Evolutionary conservation across 2,888 invertebrate species (phyloP).

Genomic region (Philaethria dido): DNA sequence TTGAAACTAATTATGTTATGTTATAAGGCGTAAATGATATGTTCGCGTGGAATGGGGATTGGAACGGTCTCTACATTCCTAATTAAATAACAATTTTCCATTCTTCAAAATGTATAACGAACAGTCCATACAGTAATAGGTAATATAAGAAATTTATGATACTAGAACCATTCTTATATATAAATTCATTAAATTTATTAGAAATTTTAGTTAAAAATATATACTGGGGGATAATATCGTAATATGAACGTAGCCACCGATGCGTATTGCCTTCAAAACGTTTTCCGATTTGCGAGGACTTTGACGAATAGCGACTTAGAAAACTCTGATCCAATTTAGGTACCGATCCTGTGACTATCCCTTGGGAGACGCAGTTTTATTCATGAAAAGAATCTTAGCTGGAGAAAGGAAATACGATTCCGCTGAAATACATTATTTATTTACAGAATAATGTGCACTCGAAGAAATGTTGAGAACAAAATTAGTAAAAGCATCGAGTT

Average conservation of each 20-base stretch:
- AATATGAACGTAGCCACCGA: constrained; percentile 31
- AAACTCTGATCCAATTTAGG: constrained; percentile 65
- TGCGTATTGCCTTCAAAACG: constrained; percentile 41
- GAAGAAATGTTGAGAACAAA: constrained; percentile 16
- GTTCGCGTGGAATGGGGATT: neutral
- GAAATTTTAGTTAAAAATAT: neutral
- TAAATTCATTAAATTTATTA: neutral
- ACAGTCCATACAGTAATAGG: neutral
- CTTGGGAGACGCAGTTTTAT: constrained; percentile 68
- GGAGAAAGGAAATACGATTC: constrained; percentile 40
- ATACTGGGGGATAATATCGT: neutral
- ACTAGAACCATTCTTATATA: neutral
- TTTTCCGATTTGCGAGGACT: constrained; percentile 38
- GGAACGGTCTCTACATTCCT: neutral
- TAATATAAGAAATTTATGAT: neutral
- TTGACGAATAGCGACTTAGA: constrained; percentile 44
- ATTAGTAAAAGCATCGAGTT: constrained; percentile 6
- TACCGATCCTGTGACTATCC: constrained; percentile 65
- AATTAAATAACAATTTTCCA: neutral
- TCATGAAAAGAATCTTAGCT: constrained; percentile 58
- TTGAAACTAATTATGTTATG: neutral
- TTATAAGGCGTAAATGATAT: neutral
- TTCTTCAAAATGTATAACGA: neutral
- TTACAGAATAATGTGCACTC: constrained; percentile 29
- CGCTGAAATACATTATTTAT: constrained; percentile 38